Percentiles rank a stretch among this genome's conserved stretches.
Evolutionary conservation across 2,113 vertebrate species (phyloP).

Genomic region (Gymnocephalus cernua): DNA sequence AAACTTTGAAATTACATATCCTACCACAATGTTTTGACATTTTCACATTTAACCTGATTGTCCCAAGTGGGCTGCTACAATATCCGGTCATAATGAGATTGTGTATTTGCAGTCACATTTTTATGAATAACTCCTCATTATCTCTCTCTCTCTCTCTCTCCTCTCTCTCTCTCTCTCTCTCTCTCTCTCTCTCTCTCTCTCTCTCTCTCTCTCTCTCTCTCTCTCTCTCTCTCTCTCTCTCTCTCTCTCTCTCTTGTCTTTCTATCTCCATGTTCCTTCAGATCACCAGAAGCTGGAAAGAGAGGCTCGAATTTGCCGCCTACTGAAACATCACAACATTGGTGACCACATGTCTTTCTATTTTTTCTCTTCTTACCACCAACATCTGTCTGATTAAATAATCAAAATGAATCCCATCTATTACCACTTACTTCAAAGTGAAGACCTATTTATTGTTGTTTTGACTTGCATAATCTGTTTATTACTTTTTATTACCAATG

Average conservation of each 20-base stretch:
- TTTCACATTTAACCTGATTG: background rate
- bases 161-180: background rate
- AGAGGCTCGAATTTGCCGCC: constrained; percentile 95
- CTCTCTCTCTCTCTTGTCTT: background rate
- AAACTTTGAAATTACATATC: background rate
- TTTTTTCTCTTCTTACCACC: background rate
- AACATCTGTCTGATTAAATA: background rate
- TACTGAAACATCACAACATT: constrained; percentile 95
- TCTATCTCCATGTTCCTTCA: constrained; percentile 70
- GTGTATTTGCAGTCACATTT: background rate
- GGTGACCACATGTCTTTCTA: constrained; percentile 81
- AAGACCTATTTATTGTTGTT: background rate
- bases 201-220: background rate
- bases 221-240: background rate
- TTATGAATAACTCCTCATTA: constrained; percentile 16
- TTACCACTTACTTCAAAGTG: background rate
- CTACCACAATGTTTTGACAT: background rate
- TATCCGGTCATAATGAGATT: background rate
- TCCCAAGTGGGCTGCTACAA: background rate
- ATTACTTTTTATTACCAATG: background rate
- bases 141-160: background rate
- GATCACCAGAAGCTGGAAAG: constrained; percentile 97
- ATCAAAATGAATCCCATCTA: background rate
- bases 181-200: background rate
- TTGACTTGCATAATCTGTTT: background rate